Evolutionary conservation across 2,888 invertebrate genomes (phyloP).

Genomic region (Heliothis peltigera): DNA sequence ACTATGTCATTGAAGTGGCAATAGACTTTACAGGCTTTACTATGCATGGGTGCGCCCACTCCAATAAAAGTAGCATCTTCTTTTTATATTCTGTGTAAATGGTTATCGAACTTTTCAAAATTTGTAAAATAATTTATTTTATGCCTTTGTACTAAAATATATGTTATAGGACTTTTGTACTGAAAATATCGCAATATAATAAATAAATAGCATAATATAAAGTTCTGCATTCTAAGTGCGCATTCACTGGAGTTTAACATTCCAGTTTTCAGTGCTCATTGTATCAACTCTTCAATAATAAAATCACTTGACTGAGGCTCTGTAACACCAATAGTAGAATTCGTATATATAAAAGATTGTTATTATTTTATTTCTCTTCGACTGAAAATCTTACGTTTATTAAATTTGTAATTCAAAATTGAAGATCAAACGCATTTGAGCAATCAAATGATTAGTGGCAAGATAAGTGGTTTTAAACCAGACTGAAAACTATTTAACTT

Average conservation of each 20-base stretch:
- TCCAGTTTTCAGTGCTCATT: too few relatives aligned
- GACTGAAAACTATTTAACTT: background rate
- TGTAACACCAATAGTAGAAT: too few relatives aligned
- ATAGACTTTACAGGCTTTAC: constrained; percentile 54
- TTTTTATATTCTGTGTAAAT: constrained; percentile 29
- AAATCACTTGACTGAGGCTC: too few relatives aligned
- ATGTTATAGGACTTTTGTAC: background rate
- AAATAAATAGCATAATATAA: too few relatives aligned
- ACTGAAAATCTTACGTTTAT: background rate
- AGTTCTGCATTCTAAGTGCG: too few relatives aligned
- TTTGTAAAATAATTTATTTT: constrained; percentile 28
- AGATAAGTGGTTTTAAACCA: constrained; percentile 19
- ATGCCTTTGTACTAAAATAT: constrained; percentile 19
- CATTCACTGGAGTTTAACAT: too few relatives aligned
- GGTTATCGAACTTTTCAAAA: constrained; percentile 22
- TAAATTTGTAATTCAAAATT: constrained; percentile 8
- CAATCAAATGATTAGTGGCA: constrained; percentile 3
- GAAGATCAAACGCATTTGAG: background rate
- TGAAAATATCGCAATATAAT: too few relatives aligned
- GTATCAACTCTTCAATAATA: too few relatives aligned
- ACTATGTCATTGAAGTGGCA: constrained; percentile 57
- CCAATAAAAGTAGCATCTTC: constrained; percentile 49
- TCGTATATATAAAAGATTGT: too few relatives aligned
- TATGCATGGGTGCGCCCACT: constrained; percentile 57
- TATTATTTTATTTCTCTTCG: background rate